Evolutionary conservation across 2,888 invertebrate species (phyloP).

Genomic region (Tortricodes alternella): DNA sequence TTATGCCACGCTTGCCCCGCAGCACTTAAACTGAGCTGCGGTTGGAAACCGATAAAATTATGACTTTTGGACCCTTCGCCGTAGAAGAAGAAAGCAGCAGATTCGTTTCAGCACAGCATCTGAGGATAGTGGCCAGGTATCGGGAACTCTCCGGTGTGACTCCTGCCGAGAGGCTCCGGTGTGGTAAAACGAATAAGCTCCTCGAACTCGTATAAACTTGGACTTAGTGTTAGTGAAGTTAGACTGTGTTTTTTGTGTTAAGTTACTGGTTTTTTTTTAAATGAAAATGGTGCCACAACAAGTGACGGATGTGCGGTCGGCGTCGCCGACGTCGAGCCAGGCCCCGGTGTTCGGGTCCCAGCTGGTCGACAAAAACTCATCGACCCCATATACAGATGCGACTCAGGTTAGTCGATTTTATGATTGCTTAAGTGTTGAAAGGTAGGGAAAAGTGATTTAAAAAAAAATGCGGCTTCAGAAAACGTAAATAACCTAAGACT

Average conservation of each 20-base stretch:
- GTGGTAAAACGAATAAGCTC: conserved; percentile 62
- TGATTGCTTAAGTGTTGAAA: conserved; percentile 28
- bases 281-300: conserved; percentile 90
- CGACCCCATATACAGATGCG: conserved; percentile 98
- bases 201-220: conserved; percentile 55
- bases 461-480: background rate
- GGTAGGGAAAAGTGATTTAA: conserved; percentile 7
- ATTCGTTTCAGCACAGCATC: conserved; percentile 73
- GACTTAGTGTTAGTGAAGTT: conserved; percentile 69
- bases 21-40: conserved; percentile 71
- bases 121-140: conserved; percentile 79
- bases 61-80: conserved; percentile 79
- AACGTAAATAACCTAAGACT: no score
- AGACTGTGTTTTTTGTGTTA: conserved; percentile 67
- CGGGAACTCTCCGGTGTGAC: conserved; percentile 72
- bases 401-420: conserved; percentile 91
- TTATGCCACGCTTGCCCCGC: conserved; percentile 76
- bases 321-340: conserved; percentile 84
- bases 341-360: conserved; percentile 94
- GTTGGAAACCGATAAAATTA: conserved; percentile 77
- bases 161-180: conserved; percentile 73
- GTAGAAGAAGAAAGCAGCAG: conserved; percentile 75
- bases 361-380: conserved; percentile 93
- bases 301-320: conserved; percentile 81
- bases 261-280: conserved; percentile 46